Evolutionary conservation across 2,797 vertebrate genomes (phyloP).

Genomic region (Hippoglossus hippoglossus): DNA sequence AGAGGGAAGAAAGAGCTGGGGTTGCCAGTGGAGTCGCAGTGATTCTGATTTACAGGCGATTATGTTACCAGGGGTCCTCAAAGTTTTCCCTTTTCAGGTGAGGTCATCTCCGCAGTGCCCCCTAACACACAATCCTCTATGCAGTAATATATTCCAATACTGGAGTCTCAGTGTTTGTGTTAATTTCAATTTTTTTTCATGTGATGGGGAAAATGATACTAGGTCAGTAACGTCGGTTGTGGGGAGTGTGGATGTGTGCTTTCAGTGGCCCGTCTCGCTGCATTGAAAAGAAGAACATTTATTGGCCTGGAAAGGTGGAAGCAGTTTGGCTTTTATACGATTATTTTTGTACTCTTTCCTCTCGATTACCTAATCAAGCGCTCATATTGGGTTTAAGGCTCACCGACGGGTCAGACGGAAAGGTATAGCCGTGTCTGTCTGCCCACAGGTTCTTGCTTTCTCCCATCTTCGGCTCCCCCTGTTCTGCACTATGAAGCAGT

Average conservation of each 20-base stretch:
- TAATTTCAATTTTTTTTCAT: constrained; percentile 14
- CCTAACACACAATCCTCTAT: constrained; percentile 29
- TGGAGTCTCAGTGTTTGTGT: constrained; percentile 24
- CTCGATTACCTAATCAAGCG: constrained; percentile 60
- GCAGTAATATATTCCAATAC: constrained; percentile 12
- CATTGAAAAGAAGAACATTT: constrained; percentile 32
- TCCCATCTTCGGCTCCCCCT: constrained; percentile 1
- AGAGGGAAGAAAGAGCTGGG: constrained; percentile 41
- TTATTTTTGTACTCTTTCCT: constrained; percentile 50
- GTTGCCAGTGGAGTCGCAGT: constrained; percentile 52
- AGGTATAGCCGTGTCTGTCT: constrained; percentile 54
- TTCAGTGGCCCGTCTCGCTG: constrained; percentile 19
- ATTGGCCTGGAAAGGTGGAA: constrained; percentile 49
- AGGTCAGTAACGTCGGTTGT: neutral
- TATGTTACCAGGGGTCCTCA: constrained; percentile 46
- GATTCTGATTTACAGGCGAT: constrained; percentile 60
- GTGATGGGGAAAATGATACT: constrained; percentile 20
- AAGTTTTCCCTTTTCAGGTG: constrained; percentile 47
- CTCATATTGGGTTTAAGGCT: constrained; percentile 57
- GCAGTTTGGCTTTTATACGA: constrained; percentile 42
- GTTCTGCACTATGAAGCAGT: neutral
- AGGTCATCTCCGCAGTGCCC: constrained; percentile 47
- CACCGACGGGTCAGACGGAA: constrained; percentile 48
- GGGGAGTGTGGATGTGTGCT: constrained; percentile 10
- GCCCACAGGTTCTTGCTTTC: constrained; percentile 6